A percentile compares a stretch with the other conserved stretches of the same genome.
phyloP scores from a whole-genome alignment of 2,888 invertebrate species.

The Agrotis exclamationis region DNA sequence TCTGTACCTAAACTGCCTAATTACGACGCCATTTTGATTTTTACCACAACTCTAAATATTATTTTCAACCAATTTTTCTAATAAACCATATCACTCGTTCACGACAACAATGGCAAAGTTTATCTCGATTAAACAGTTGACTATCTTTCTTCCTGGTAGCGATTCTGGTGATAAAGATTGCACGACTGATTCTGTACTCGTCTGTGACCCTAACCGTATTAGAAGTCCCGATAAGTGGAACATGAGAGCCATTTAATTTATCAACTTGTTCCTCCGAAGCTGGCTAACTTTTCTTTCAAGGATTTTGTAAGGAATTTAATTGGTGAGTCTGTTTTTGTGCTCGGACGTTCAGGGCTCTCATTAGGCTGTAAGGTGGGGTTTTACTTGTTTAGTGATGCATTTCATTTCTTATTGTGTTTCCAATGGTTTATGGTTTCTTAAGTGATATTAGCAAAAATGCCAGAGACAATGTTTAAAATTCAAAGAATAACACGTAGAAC shows the following conservation, averaged over 20 bases:
- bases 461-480: not conserved
- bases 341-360: not conserved
- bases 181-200: conserved; percentile 78
- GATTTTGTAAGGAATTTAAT: conserved; percentile 45
- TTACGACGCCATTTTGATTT: not conserved
- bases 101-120: conserved; percentile 76
- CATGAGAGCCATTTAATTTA: conserved; percentile 70
- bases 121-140: conserved; percentile 77
- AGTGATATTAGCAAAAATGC: not conserved
- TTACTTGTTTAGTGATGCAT: not conserved
- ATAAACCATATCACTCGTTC: conserved; percentile 55
- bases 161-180: conserved; percentile 78
- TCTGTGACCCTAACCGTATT: conserved; percentile 70
- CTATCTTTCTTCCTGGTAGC: conserved; percentile 73
- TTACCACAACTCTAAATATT: not conserved
- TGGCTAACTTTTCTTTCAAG: conserved; percentile 48
- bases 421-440: not conserved
- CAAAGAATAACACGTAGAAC: too few species aligned
- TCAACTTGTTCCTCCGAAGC: conserved; percentile 52
- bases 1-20: not conserved
- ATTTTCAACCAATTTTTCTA: conserved; percentile 31
- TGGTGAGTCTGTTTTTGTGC: conserved; percentile 20
- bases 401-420: not conserved
- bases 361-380: too few species aligned
- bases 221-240: conserved; percentile 66